Percentiles rank a stretch among this genome's conserved stretches.
Evolutionary conservation across 2,888 invertebrate genomes (phyloP).

Genomic region (Synergus itoensis): DNA sequence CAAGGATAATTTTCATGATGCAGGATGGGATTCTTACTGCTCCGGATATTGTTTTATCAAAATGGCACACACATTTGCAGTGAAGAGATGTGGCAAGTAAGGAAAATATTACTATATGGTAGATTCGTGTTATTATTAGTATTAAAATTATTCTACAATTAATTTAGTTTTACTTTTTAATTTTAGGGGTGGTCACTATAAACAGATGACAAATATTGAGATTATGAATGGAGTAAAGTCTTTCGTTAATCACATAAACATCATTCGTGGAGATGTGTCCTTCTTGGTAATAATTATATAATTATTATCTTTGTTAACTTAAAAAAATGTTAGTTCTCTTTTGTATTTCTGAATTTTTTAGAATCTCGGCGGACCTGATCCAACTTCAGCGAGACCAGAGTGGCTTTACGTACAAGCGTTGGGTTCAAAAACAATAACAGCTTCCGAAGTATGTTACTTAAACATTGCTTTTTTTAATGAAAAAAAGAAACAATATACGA

Average conservation of each 20-base stretch:
- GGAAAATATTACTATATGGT: conserved; percentile 58
- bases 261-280: conserved; percentile 81
- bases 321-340: conserved; percentile 8
- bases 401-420: conserved; percentile 78
- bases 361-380: conserved; percentile 80
- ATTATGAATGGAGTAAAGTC: conserved; percentile 78
- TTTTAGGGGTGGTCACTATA: conserved; percentile 56
- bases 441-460: conserved; percentile 55
- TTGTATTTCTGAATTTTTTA: conserved; percentile 59
- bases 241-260: conserved; percentile 81
- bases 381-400: conserved; percentile 78
- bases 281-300: conserved; percentile 80
- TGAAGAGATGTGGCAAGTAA: conserved; percentile 78
- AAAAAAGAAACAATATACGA: neutral
- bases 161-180: neutral
- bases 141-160: conserved; percentile 27
- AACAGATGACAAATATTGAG: conserved; percentile 78
- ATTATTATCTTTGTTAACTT: neutral
- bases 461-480: neutral
- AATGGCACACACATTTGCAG: conserved; percentile 82
- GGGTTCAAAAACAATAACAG: conserved; percentile 49
- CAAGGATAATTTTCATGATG: conserved; percentile 82
- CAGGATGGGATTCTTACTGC: conserved; percentile 91
- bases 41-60: conserved; percentile 86
- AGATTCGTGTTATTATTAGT: neutral